Evolutionary conservation across 2,888 invertebrate genomes (phyloP).

Genomic region (Cecidostiba fungosa): DNA sequence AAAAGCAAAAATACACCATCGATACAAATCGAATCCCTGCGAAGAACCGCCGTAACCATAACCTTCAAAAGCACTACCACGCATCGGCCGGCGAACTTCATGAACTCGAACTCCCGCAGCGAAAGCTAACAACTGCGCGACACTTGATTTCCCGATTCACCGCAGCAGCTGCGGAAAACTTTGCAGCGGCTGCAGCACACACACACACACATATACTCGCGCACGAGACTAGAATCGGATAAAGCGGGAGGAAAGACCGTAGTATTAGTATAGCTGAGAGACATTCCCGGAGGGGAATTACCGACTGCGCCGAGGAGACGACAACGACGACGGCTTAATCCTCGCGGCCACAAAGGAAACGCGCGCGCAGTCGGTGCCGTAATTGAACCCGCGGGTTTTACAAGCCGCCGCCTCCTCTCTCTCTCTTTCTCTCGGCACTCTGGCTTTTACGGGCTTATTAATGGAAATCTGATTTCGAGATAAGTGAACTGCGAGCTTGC

Average conservation of each 20-base stretch:
- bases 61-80: neutral
- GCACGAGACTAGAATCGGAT: neutral
- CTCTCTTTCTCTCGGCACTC: neutral
- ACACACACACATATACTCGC: neutral
- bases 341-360: constrained; percentile 31
- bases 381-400: constrained; percentile 26
- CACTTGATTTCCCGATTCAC: constrained; percentile 5
- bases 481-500: constrained; percentile 9
- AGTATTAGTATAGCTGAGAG: neutral
- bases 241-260: neutral
- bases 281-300: neutral
- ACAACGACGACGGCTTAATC: constrained; percentile 35
- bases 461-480: constrained; percentile 18
- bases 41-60: neutral
- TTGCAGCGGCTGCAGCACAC: neutral
- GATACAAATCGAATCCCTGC: neutral
- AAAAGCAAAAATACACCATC: neutral
- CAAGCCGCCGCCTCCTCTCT: neutral
- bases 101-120: constrained; percentile 9
- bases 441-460: neutral
- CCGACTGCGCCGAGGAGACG: neutral
- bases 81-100: neutral
- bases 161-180: constrained; percentile 3
- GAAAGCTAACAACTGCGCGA: constrained; percentile 9
- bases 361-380: neutral